Evolutionary conservation across 1,140 invertebrate species (phyloP), one percentile per base, ranked within the genome.

Genomic region (Ceratoteleas bidentatus): DNA sequence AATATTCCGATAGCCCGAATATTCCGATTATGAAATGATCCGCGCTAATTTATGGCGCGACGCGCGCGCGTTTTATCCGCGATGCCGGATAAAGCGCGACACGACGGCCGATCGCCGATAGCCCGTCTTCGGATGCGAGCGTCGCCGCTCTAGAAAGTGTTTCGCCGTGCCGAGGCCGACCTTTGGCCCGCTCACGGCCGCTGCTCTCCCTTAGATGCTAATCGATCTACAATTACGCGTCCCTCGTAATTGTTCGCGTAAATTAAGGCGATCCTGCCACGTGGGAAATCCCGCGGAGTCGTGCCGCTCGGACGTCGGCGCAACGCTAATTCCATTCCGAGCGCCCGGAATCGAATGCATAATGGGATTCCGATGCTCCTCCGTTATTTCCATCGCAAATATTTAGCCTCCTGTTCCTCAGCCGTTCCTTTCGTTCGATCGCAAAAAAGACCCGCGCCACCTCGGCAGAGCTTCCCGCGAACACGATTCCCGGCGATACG

Each of bases 151-250:
- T 78, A 79, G 81, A 79, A 83, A 79, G 81, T 83, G 72, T 79
- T 83, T 79, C 81, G 73, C 75, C 65, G 80, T n/a, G 68, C 16
- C 52, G 69, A 2, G 43, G 43, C 3, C 72, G 75, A 83, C 75
- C 81, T 83, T 83, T 83, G 81, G 16, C 75, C 81, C 49, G 72
- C 81, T 72, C 81, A 79, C 66, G 81, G 81, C 70, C 81, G 81
- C 57, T 78, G 77, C 76, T 84, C 82, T 84, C 69, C 73, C 66
- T 72, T 60, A 80, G 82, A 84, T 84, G 82, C 82, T 84, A 84
- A 84, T 84, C 82, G 82, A 84, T 84, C 77, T 84, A 84, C 82
- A 84, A 81, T 84, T 84, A 84, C 82, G 82, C 76, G 77, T 80
- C 82, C 47, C 72, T 76, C 73, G 77, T 84, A 84, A 84, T 84